These are phyloP conservation scores for Chelon auratus DNA, from an alignment of 2,797 vertebrate species.

Conservation along the genomic window DNA sequence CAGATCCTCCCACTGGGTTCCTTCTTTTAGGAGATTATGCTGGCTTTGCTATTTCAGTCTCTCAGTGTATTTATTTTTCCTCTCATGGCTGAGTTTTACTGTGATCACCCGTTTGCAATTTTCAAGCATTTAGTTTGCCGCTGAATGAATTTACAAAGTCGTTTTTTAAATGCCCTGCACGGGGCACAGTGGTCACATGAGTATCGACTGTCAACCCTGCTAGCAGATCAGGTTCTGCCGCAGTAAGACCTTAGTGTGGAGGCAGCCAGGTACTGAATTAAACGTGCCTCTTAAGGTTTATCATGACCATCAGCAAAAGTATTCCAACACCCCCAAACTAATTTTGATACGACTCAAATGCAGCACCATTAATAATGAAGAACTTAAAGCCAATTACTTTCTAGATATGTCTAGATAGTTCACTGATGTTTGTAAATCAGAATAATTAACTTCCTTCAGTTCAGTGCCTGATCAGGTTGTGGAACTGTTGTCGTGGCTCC, in stretches of 20 bases:
- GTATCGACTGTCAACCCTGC: conserved; percentile 53
- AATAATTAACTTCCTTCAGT: conserved; percentile 45
- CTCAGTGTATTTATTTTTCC: conserved; percentile 82
- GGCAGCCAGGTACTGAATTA: conserved; percentile 47
- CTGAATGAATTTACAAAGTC: conserved; percentile 70
- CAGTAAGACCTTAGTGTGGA: conserved; percentile 66
- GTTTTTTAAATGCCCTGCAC: conserved; percentile 44
- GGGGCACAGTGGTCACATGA: conserved; percentile 45
- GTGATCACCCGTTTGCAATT: conserved; percentile 79
- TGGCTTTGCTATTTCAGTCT: conserved; percentile 77
- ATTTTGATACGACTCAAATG: conserved; percentile 44
- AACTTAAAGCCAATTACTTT: conserved; percentile 32
- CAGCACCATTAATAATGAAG: conserved; percentile 18
- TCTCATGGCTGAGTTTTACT: conserved; percentile 81
- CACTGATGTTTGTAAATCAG: conserved; percentile 35
- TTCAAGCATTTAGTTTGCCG: conserved; percentile 74
- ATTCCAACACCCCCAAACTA: conserved; percentile 26
- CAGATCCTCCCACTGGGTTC: conserved; percentile 60
- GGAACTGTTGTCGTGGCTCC: conserved; percentile 41
- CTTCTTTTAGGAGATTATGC: conserved; percentile 67
- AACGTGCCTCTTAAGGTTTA: conserved; percentile 64
- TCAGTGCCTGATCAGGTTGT: conserved; percentile 69
- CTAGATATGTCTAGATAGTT: conserved; percentile 26
- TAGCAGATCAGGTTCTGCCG: conserved; percentile 56
- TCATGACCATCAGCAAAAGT: conserved; percentile 36